Conservation (phyloP, 2,888 invertebrate species). For the Erebia aethiops region DNA sequence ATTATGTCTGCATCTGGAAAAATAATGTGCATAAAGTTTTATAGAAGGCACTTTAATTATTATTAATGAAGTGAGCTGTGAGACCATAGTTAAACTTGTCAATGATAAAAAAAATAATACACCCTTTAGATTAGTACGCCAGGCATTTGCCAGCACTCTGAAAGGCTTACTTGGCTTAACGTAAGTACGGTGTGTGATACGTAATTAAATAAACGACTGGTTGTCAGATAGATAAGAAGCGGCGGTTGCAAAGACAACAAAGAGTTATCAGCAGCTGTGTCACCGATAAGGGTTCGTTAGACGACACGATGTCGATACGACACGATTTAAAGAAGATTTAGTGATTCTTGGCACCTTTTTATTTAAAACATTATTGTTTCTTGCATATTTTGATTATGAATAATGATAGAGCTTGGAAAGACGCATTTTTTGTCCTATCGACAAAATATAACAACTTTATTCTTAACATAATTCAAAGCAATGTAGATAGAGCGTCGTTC, state of each 20-base stretch:
- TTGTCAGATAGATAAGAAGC: conserved; percentile 62
- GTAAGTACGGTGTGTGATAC: conserved; percentile 44
- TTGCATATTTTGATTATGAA: too few relatives aligned
- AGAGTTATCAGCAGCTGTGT: conserved; percentile 62
- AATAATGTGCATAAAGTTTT: too few relatives aligned
- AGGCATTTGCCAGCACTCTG: neutral
- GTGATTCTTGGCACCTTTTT: too few relatives aligned
- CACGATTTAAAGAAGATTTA: neutral
- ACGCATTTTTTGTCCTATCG: too few relatives aligned
- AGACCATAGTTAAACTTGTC: neutral
- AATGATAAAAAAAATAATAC: conserved; percentile 5
- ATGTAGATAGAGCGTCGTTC: too few relatives aligned
- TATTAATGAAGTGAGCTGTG: too few relatives aligned
- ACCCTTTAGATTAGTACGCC: conserved; percentile 5
- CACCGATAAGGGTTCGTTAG: conserved; percentile 42
- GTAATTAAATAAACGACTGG: conserved; percentile 63
- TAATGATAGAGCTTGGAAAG: too few relatives aligned
- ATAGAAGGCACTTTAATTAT: too few relatives aligned
- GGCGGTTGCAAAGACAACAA: conserved; percentile 69
- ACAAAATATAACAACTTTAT: too few relatives aligned
- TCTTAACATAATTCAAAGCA: too few relatives aligned
- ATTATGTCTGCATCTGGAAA: too few relatives aligned
- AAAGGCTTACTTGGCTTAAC: conserved; percentile 7
- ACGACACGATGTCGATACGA: neutral
- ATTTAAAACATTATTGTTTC: too few relatives aligned